Evolutionary conservation across 2,888 invertebrate species (phyloP), one percentile per base, ranked within the genome.

Genomic region (Bellardia bayeri): DNA sequence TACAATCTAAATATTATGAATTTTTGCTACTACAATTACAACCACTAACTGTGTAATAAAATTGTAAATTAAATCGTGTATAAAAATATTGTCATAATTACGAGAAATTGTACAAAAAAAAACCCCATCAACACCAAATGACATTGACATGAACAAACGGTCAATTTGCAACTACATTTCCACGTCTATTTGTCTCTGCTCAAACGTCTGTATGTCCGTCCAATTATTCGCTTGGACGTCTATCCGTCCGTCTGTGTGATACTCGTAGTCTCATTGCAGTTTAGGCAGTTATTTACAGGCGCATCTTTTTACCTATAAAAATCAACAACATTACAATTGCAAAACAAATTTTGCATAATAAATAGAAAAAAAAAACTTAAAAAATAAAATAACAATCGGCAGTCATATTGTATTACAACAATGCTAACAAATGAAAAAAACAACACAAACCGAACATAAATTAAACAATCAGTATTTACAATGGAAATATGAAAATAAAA

Each of bases 21-120:
- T 37, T 51, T 14, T 51, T 54, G n/a, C n/a, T 40, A 81, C 42
- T 42, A 42, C 71, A 49, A 75, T 40, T 49, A 61, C 68, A 82
- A 51, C 11, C 49, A 66, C 72, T 6, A 33, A 51, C 42, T 85
- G 33, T 68, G 63, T 63, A 80, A 80, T 75, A 68, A 85, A 56
- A 85, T 80, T 75, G 45, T 69, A 75, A 80, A 80, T 74, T 63
- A 68, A 74, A 80, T 33, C 13, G n/a, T 79, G 42, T 42, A 83
- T 81, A 82, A 54, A 87, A 87, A 87, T 75, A 56, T 87, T 87
- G 87, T 87, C 87, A 87, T 87, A 87, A 87, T 87, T 85, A 85
- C 85, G 78, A 85, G 82, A 87, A 87, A 74, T 81, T 87, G 54
- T 72, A 40, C 13, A 56, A 54, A 76, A 78, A 68, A 74, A 56